A percentile compares a stretch with the other conserved stretches of the same genome.
Evolutionary conservation across 2,888 invertebrate species (phyloP).

Genomic region (Encarsia formosa): DNA sequence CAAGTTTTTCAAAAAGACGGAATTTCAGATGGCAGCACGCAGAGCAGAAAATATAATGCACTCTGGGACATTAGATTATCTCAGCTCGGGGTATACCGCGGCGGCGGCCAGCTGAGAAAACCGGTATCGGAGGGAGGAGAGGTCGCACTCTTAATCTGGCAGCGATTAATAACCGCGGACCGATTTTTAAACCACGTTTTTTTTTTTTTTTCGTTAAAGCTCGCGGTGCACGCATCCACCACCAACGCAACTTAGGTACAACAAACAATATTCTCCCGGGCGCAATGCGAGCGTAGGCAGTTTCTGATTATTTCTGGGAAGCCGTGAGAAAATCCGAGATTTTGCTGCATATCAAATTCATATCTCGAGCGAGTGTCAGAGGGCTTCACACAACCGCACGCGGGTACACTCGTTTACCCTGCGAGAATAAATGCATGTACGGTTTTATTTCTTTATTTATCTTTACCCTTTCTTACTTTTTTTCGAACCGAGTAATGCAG

Average conservation of each 20-base stretch:
- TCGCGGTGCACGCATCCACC: neutral
- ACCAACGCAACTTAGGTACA: neutral
- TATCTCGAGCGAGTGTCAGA: neutral
- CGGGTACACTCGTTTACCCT: too few relatives aligned
- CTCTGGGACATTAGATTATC: too few relatives aligned
- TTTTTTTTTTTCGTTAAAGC: constrained; percentile 26
- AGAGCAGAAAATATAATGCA: too few relatives aligned
- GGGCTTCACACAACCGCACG: too few relatives aligned
- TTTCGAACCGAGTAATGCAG: too few relatives aligned
- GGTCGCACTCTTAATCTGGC: constrained; percentile 40
- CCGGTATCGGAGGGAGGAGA: constrained; percentile 27
- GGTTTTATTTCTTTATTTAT: too few relatives aligned
- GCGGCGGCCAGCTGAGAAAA: too few relatives aligned
- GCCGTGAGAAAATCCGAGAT: constrained; percentile 30
- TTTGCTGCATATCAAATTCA: constrained; percentile 4
- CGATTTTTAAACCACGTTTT: constrained; percentile 33
- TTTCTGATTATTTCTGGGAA: constrained; percentile 34
- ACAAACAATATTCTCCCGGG: neutral
- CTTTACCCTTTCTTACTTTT: too few relatives aligned
- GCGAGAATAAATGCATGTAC: too few relatives aligned
- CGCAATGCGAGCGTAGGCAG: constrained; percentile 26
- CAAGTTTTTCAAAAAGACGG: too few relatives aligned
- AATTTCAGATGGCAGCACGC: too few relatives aligned
- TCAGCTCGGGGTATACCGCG: too few relatives aligned
- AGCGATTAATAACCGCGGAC: constrained; percentile 40